Evolutionary conservation across 2,797 vertebrate species (phyloP).

Genomic region (Anolis apletophallus): DNA sequence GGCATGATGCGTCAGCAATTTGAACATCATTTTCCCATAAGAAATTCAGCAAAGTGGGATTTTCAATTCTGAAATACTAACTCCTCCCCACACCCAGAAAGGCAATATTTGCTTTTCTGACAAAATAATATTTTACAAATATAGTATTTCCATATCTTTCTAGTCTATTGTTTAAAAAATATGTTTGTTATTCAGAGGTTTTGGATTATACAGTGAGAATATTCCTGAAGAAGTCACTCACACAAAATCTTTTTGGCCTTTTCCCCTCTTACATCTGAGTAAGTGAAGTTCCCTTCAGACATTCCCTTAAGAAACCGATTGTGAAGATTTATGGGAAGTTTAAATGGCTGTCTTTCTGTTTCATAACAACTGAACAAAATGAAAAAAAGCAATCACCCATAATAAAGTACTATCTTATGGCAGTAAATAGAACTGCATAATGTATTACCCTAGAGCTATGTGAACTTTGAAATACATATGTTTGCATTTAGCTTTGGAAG

Average conservation of each 20-base stretch:
- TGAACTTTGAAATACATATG: slow-evolving; percentile 50
- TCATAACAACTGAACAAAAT: slow-evolving; percentile 51
- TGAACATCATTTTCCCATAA: neutral
- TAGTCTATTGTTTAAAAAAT: slow-evolving; percentile 12
- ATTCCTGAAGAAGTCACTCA: slow-evolving; percentile 8
- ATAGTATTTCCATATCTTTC: neutral
- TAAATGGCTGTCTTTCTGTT: slow-evolving; percentile 41
- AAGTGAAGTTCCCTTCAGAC: slow-evolving; percentile 8
- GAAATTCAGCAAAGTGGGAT: neutral
- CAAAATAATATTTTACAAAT: neutral
- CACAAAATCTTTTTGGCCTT: slow-evolving; percentile 14
- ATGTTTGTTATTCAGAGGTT: slow-evolving; percentile 8
- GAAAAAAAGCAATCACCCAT: slow-evolving; percentile 50
- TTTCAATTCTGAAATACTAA: neutral
- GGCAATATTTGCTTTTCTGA: slow-evolving; percentile 11
- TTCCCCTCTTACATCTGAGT: slow-evolving; percentile 9
- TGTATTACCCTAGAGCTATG: slow-evolving; percentile 55
- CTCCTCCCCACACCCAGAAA: neutral
- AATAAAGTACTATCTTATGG: slow-evolving; percentile 42
- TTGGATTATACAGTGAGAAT: slow-evolving; percentile 5
- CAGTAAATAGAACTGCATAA: slow-evolving; percentile 63
- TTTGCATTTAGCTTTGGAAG: slow-evolving; percentile 46
- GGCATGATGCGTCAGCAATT: neutral
- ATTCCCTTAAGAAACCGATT: slow-evolving; percentile 43
- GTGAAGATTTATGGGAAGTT: slow-evolving; percentile 37